Evolutionary conservation across 2,797 vertebrate genomes (phyloP).

Genomic region (Streptopelia turtur): DNA sequence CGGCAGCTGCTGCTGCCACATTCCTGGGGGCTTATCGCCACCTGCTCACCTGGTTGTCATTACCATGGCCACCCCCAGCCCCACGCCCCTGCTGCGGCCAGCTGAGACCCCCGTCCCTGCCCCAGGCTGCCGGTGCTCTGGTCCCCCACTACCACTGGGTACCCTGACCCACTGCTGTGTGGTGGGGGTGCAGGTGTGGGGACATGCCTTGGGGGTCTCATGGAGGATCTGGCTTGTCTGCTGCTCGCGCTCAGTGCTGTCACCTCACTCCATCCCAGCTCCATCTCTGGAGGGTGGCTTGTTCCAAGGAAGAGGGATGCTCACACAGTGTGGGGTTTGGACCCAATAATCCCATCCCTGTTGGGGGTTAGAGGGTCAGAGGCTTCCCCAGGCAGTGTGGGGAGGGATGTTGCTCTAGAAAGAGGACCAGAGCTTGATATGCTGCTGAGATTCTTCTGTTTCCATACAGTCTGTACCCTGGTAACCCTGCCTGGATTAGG

Average conservation of each 20-base stretch:
- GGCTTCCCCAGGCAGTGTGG: neutral
- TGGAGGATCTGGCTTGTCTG: rapidly evolving
- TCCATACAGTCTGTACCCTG: neutral
- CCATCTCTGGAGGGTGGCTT: neutral
- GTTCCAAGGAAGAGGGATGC: neutral
- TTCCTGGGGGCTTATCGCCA: slow-evolving; percentile 54
- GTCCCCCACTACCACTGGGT: rapidly evolving
- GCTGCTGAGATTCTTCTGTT: neutral
- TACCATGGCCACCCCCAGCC: neutral
- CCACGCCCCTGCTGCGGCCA: neutral
- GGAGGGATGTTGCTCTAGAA: neutral
- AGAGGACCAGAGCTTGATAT: neutral
- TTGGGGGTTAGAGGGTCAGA: neutral
- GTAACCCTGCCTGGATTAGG: neutral
- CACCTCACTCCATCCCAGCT: rapidly evolving
- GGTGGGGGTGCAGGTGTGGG: rapidly evolving
- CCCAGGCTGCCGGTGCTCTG: rapidly evolving
- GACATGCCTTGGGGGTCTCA: rapidly evolving
- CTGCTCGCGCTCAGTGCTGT: rapidly evolving
- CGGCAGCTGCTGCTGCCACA: slow-evolving; percentile 32
- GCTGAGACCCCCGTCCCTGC: neutral
- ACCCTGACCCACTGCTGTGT: rapidly evolving
- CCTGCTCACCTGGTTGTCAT: slow-evolving; percentile 60
- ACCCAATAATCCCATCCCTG: neutral
- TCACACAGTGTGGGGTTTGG: neutral